These are phyloP conservation scores for Nycteola revayana DNA, from an alignment of 2,888 invertebrate species.

Conservation along the genomic window DNA sequence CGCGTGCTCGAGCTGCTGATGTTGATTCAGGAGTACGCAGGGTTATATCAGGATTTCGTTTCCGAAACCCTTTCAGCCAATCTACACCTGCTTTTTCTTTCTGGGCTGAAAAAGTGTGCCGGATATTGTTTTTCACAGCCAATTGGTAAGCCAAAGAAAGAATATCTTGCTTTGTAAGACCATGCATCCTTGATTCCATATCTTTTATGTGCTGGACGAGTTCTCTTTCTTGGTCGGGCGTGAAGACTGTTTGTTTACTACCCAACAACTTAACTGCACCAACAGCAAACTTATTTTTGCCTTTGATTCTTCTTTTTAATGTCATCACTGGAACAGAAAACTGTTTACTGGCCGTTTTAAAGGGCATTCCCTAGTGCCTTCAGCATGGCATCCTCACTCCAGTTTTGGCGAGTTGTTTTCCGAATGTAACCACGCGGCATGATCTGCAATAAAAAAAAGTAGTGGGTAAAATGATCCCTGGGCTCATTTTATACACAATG, in stretches of 20 bases:
- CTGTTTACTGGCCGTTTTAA: too few species aligned
- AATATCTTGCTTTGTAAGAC: background rate
- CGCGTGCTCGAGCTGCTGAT: background rate
- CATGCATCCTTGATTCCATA: background rate
- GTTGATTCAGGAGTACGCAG: background rate
- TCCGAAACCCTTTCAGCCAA: background rate
- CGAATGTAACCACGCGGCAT: too few species aligned
- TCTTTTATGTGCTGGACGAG: conserved; percentile 4
- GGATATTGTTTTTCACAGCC: background rate
- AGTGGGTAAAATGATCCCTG: too few species aligned
- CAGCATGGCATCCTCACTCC: conserved; percentile 1
- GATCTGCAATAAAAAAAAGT: too few species aligned
- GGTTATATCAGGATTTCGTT: background rate
- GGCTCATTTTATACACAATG: too few species aligned
- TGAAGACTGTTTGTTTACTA: conserved; percentile 3
- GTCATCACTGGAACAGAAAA: too few species aligned
- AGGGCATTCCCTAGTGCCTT: conserved; percentile 5
- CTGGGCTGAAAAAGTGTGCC: background rate
- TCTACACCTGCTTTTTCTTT: background rate
- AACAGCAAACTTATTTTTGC: too few species aligned
- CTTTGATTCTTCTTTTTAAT: too few species aligned
- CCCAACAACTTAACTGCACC: too few species aligned
- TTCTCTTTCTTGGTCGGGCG: conserved; percentile 4
- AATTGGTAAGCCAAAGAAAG: background rate
- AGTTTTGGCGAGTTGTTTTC: background rate